Conservation (phyloP, 2,888 invertebrate genomes). For the Hydroisotoma schaefferi region DNA sequence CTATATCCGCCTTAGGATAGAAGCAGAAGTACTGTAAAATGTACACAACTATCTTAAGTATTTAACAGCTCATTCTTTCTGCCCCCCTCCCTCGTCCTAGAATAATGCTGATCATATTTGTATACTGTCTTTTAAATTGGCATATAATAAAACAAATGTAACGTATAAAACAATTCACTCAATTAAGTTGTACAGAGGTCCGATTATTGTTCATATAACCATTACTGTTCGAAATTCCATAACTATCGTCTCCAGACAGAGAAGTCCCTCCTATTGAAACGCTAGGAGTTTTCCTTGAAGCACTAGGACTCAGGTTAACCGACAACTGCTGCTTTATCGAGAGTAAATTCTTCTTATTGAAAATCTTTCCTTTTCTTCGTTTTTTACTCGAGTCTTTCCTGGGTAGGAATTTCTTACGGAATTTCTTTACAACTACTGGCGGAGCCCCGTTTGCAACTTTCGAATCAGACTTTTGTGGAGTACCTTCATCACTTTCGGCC, state of each 20-base stretch:
- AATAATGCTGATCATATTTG: constrained; percentile 1
- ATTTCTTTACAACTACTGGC: constrained; percentile 44
- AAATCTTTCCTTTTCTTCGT: constrained; percentile 43
- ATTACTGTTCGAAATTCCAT: constrained; percentile 14
- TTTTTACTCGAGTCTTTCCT: constrained; percentile 45
- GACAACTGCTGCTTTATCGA: constrained; percentile 39
- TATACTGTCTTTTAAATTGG: neutral
- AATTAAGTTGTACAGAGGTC: constrained; percentile 28
- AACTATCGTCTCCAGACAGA: constrained; percentile 30
- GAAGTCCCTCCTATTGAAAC: constrained; percentile 41
- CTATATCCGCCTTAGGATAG: too few relatives aligned
- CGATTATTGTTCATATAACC: constrained; percentile 12
- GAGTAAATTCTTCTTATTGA: constrained; percentile 44
- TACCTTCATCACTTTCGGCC: constrained; percentile 22
- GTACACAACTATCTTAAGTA: too few relatives aligned
- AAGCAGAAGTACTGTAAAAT: too few relatives aligned
- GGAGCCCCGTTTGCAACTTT: constrained; percentile 33
- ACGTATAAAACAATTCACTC: constrained; percentile 14
- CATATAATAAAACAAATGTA: constrained; percentile 14
- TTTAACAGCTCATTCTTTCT: too few relatives aligned
- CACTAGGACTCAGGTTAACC: constrained; percentile 44
- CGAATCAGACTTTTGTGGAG: constrained; percentile 13
- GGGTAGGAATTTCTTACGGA: constrained; percentile 48
- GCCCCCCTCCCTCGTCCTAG: too few relatives aligned
- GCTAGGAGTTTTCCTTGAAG: constrained; percentile 40